Percentiles rank a stretch among this genome's conserved stretches.
phyloP scores from a whole-genome alignment of 2,113 vertebrate species.

The Periophthalmodon schlosseri region DNA sequence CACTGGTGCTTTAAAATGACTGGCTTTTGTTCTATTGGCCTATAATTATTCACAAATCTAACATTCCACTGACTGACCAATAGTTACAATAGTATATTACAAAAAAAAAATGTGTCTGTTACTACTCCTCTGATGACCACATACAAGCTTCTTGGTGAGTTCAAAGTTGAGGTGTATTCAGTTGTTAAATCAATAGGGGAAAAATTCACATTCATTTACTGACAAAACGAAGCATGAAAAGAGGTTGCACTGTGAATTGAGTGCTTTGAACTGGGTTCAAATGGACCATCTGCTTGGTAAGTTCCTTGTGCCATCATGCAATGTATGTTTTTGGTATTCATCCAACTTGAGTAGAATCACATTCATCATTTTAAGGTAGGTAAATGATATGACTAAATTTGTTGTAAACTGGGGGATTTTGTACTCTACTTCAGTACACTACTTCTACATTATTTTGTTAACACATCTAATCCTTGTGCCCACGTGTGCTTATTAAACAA shows the following conservation, averaged over 20 bases:
- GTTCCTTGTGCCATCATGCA: neutral
- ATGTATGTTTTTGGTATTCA: neutral
- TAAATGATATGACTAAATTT: neutral
- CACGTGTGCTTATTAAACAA: neutral
- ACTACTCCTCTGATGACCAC: constrained; percentile 24
- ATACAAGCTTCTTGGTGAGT: constrained; percentile 60
- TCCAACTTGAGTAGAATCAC: neutral
- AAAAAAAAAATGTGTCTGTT: neutral
- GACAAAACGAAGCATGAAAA: constrained; percentile 38
- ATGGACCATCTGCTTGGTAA: neutral
- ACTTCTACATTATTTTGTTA: neutral
- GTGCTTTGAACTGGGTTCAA: constrained; percentile 38
- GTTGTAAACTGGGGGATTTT: neutral
- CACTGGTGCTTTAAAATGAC: constrained; percentile 7
- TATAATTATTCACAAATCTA: neutral
- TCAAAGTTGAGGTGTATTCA: constrained; percentile 32
- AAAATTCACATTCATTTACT: neutral
- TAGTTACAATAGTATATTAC: neutral
- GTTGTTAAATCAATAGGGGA: neutral
- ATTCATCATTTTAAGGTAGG: constrained; percentile 1
- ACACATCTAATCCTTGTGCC: neutral
- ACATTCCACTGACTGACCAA: neutral
- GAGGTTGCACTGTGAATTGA: neutral
- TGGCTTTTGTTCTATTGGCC: neutral
- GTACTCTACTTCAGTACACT: neutral